These are phyloP conservation scores for Bellardia bayeri DNA, from an alignment of 2,888 invertebrate genomes.

Conservation along the genomic window DNA sequence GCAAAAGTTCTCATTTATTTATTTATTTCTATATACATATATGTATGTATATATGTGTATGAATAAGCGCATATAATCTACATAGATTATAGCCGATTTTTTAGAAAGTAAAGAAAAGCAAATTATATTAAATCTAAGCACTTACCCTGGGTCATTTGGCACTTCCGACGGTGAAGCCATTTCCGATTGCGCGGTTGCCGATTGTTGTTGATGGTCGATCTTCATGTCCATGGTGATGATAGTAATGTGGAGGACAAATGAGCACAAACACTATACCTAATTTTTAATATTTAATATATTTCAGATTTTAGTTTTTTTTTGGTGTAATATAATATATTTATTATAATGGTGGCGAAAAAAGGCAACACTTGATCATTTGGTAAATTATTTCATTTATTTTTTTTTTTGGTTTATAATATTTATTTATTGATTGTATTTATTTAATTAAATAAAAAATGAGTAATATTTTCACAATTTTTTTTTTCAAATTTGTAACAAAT, in stretches of 20 bases:
- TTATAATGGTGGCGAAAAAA: slow-evolving; percentile 34
- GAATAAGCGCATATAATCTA: too few species aligned
- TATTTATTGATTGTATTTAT: not conserved
- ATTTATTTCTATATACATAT: too few species aligned
- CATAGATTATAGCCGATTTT: too few species aligned
- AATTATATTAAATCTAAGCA: slow-evolving; percentile 66
- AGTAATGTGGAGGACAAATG: not conserved
- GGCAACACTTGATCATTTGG: slow-evolving; percentile 70
- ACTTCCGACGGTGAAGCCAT: slow-evolving; percentile 94
- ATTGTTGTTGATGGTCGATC: slow-evolving; percentile 80
- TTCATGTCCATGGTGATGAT: slow-evolving; percentile 80
- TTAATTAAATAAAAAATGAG: not conserved
- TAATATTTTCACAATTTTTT: not conserved
- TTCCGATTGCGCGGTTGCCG: slow-evolving; percentile 86
- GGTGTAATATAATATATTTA: slow-evolving; percentile 28
- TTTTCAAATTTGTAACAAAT: not conserved
- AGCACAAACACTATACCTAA: not conserved
- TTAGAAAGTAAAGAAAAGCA: too few species aligned
- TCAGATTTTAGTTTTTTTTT: not conserved
- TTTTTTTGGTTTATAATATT: slow-evolving; percentile 8
- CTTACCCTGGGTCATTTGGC: slow-evolving; percentile 97
- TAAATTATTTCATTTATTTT: slow-evolving; percentile 5
- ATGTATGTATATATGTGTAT: too few species aligned
- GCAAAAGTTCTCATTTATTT: too few species aligned
- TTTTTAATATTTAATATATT: not conserved